phyloP scores from a whole-genome alignment of 2,113 vertebrate genomes.

The Dasypus novemcinctus region DNA sequence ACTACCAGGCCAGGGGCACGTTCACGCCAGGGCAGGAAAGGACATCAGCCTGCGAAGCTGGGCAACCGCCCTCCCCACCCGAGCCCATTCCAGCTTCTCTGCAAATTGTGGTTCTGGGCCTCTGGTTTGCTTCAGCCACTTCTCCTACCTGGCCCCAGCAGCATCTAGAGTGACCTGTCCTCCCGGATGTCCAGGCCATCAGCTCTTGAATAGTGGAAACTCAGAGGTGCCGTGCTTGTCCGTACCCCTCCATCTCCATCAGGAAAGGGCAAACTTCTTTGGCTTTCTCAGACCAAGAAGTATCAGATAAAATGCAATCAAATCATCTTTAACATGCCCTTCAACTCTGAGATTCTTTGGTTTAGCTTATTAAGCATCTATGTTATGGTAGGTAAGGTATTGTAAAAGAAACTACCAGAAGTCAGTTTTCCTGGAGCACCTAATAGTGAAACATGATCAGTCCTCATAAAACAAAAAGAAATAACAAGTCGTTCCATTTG shows the following conservation, averaged over 20 bases:
- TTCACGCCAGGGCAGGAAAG: conserved; percentile 80
- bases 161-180: background rate
- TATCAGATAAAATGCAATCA: background rate
- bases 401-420: background rate
- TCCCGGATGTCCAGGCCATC: background rate
- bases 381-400: background rate
- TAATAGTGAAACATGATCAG: background rate
- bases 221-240: background rate
- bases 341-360: background rate
- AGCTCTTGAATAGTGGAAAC: background rate
- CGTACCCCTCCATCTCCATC: background rate
- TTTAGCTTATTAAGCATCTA: background rate
- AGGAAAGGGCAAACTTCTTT: background rate
- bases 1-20: conserved; percentile 83
- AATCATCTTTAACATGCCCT: background rate
- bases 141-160: background rate
- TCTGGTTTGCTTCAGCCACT: background rate
- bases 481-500: background rate
- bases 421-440: background rate
- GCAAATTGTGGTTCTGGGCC: background rate
- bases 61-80: conserved; percentile 72
- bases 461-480: conserved; percentile 11
- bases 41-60: conserved; percentile 65
- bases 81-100: conserved; percentile 28
- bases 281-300: conserved; percentile 6